Evolutionary conservation across 2,113 vertebrate species (phyloP), one percentile per base, ranked within the genome.

Genomic region (Cephalopterus ornatus): DNA sequence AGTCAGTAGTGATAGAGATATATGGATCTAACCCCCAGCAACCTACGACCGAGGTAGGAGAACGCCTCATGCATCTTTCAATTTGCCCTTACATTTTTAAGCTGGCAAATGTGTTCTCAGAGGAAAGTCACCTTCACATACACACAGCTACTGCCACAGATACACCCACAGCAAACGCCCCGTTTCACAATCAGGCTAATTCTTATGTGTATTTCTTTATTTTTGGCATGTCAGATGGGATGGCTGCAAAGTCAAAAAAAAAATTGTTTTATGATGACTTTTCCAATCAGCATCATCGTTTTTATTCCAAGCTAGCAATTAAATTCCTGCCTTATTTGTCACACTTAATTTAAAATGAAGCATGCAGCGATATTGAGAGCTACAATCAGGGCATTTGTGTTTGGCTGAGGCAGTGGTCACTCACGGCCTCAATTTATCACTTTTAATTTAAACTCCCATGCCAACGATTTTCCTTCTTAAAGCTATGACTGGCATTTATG

Each of bases 261-360:
- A 85, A 97, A 88, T 15, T 93, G 77, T 13, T 98, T 98, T 98
- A 97, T 97, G 96, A 98, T 96, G 97, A 93, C 68, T 96, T 94
- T 97, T 97, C 97, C 95, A 98, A 98, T 98, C 97, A 98, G 96
- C 90, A 98, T 95, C 91, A 96, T 89, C 77, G 55, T 95, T 98
- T 98, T 98, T 98, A 97, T 98, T 98, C 96, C 97, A 96, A 95
- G 91, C 86, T 80, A 93, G 94, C 97, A 98, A 99, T 98, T 98
- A 98, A 98, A 94, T 96, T 97, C 68, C 84, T 96, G 95, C 90
- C 95, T 98, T 98, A 98, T 98, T 97, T 93, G 84, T 98, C 98
- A 98, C 97, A 98, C 94, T 98, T 98, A 98, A 98, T 98, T 98
- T 98, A 93, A 98, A 98, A 94, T 93, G 90, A 97, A 97, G 74